These are phyloP conservation scores for Hemitrygon akajei DNA, from an alignment of 2,797 vertebrate genomes.

Conservation along the genomic window DNA sequence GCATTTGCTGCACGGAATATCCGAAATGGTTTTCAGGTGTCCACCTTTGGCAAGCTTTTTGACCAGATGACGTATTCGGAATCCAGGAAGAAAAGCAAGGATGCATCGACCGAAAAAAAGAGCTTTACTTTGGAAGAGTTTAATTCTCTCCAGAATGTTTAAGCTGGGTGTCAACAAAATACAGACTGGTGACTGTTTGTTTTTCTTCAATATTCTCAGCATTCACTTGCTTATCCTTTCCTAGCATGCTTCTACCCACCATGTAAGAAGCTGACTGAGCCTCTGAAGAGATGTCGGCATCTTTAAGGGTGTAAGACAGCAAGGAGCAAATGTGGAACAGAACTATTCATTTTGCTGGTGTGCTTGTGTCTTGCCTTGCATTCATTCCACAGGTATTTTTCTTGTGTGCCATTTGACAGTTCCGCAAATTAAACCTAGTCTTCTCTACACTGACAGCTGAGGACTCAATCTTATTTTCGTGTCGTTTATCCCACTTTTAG, in stretches of 20 bases:
- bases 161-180: not conserved
- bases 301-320: too few relatives aligned
- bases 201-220: too few relatives aligned
- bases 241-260: not conserved
- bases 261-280: not conserved
- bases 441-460: not conserved
- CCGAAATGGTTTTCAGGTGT: constrained; percentile 61
- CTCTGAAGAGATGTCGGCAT: too few relatives aligned
- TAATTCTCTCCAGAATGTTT: not conserved
- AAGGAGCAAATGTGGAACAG: not conserved
- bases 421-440: not conserved
- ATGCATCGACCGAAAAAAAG: constrained; percentile 57
- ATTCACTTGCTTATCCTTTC: too few relatives aligned
- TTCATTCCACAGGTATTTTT: not conserved
- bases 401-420: not conserved
- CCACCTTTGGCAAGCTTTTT: constrained; percentile 70
- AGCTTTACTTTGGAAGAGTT: not conserved
- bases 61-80: constrained; percentile 69
- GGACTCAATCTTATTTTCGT: not conserved
- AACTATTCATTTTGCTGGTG: not conserved
- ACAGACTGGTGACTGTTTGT: not conserved
- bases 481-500: not conserved
- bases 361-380: not conserved
- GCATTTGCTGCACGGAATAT: constrained; percentile 74
- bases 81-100: constrained; percentile 59